Evolutionary conservation across 2,797 vertebrate species (phyloP).

Genomic region (Amniataba percoides): DNA sequence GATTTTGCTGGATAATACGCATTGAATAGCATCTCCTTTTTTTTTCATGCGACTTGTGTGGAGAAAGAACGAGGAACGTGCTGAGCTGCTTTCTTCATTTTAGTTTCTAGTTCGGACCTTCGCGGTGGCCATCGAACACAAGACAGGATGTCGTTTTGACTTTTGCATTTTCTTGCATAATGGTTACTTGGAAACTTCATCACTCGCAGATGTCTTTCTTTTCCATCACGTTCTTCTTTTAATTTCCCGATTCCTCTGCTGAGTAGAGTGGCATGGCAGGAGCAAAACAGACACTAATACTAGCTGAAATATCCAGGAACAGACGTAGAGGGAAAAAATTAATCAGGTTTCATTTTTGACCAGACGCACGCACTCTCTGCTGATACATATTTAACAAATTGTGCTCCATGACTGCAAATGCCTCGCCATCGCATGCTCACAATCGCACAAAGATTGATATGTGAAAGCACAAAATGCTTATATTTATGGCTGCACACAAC

Average conservation of each 20-base stretch:
- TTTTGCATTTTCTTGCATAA: conserved; percentile 38
- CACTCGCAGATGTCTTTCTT: conserved; percentile 40
- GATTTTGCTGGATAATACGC: conserved; percentile 23
- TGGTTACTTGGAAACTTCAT: conserved; percentile 48
- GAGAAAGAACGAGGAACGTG: neutral
- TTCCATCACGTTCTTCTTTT: conserved; percentile 27
- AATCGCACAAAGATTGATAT: conserved; percentile 20
- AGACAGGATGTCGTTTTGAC: conserved; percentile 48
- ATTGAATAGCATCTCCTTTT: neutral
- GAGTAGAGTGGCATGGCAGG: conserved; percentile 38
- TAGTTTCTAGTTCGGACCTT: conserved; percentile 27
- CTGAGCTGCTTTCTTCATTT: conserved; percentile 19
- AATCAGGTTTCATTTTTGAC: conserved; percentile 49
- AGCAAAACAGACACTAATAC: conserved; percentile 49
- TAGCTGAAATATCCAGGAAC: conserved; percentile 30
- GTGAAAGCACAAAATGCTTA: conserved; percentile 40
- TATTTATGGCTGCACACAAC: conserved; percentile 39
- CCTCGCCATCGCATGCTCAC: conserved; percentile 17
- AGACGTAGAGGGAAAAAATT: conserved; percentile 31
- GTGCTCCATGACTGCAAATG: conserved; percentile 32
- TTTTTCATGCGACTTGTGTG: conserved; percentile 20
- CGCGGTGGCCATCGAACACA: conserved; percentile 24
- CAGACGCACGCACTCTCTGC: conserved; percentile 23
- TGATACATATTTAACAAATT: conserved; percentile 47
- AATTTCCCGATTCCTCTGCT: conserved; percentile 38